Evolutionary conservation across 2,797 vertebrate species (phyloP), one percentile per base, ranked within the genome.

Genomic region (Fratercula arctica): DNA sequence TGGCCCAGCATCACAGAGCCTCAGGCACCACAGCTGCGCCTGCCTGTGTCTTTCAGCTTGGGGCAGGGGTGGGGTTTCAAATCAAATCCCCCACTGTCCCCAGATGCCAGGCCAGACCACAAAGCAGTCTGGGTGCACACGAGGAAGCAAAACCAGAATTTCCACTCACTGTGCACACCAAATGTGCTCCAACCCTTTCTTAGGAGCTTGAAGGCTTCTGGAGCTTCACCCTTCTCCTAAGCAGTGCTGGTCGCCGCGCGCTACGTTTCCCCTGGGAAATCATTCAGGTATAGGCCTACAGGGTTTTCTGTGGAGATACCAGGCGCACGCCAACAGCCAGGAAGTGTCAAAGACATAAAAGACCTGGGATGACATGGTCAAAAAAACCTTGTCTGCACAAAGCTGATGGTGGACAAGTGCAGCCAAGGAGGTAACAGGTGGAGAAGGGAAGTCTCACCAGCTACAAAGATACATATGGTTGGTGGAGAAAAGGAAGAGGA

Each of bases 161-260:
- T 37, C 19, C 10, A 29, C 15, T 46, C 6, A 3, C 2, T 31
- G 4, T 35, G 8, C 24, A 39, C 3, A 35, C 2, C 13, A 28
- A 11, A 73, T 50, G 4, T 37, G 20, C 13, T 90, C 41, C 35
- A 23, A 11, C 29, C 4, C 3, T 7, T 53, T 56, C 14, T 14
- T 19, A 61, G 29, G 16, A 1, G 0, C 29, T 73, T 76, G 54
- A 80, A 76, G 5, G 2, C 46, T 76, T 89, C 73, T 3, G 3
- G 7, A 2, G 0, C 4, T 54, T 87, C 14, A 31, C 35, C 9
- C 6, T 23, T 19, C 45, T 39, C 39, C 31, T 24, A 45, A 63
- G 33, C 2, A 60, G 8, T 50, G 11, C 7, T 28, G 41, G 25
- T 31, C 26, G n/a, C 9, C 13, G 19, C 12, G 10, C 0, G 0